Evolutionary conservation across 2,113 vertebrate species (phyloP).

Genomic region (Pygoscelis adeliae): DNA sequence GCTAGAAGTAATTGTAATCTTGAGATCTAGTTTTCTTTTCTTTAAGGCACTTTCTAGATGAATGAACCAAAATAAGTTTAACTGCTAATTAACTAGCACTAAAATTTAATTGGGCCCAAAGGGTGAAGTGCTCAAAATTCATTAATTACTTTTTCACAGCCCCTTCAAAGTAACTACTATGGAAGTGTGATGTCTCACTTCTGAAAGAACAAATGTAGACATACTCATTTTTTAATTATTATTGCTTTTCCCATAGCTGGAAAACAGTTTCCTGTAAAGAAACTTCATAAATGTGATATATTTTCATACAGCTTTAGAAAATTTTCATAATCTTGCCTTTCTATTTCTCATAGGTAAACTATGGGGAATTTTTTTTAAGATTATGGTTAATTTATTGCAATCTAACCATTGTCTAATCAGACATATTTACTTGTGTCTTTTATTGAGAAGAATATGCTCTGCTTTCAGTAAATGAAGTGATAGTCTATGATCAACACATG

Average conservation of each 20-base stretch:
- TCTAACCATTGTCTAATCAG: neutral
- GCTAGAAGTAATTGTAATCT: constrained; percentile 23
- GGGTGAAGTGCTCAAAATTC: constrained; percentile 71
- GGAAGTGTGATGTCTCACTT: constrained; percentile 25
- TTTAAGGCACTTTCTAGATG: constrained; percentile 51
- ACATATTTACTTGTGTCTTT: neutral
- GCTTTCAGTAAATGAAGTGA: neutral
- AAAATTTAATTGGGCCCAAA: constrained; percentile 80
- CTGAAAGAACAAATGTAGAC: neutral
- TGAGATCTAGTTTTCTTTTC: constrained; percentile 19
- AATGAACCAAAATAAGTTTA: constrained; percentile 72
- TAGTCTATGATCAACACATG: neutral
- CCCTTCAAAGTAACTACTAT: constrained; percentile 4
- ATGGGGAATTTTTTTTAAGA: neutral
- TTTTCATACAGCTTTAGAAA: neutral
- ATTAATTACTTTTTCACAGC: constrained; percentile 69
- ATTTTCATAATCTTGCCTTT: neutral
- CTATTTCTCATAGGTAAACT: neutral
- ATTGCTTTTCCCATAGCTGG: neutral
- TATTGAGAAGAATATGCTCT: neutral
- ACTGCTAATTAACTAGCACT: constrained; percentile 72
- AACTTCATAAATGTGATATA: neutral
- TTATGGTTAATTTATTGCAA: neutral
- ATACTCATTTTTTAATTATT: neutral
- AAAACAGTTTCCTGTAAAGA: neutral